Evolutionary conservation across 2,888 invertebrate species (phyloP), one percentile per base, ranked within the genome.

Genomic region (Lottia gigantea): DNA sequence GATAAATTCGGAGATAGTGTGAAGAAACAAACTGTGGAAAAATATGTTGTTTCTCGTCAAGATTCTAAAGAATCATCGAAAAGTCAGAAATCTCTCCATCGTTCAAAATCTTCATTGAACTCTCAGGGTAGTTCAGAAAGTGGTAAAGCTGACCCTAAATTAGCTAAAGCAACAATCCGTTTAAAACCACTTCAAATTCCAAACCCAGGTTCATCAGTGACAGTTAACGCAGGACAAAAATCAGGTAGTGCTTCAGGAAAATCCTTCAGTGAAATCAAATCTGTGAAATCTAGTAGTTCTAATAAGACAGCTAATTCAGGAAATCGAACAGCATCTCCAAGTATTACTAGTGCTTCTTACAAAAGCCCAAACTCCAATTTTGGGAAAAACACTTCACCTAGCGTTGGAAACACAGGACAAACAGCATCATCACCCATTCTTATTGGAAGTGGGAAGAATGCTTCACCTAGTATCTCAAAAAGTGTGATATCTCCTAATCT

Each of bases 161-260:
- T 83, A 45, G 78, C 82, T 64, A 81, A 83, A 72, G 83, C 85
- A 45, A 85, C 85, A 19, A 83, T 87, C 40, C 84, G 85, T 70
- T 75, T 85, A 40, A 86, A 87, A 76, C 95, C 93, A 49, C 94
- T 95, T 0, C 91, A 93, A 0, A 92, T 92, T 83, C 93, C 93
- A 90, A 73, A 74, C 49, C 71, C 75, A 14, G 71, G 74, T 45
- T 75, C 78, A n/a, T 71, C 74, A 7, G 75, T 77, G 25, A 77
- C 71, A 62, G 70, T 77, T 62, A 73, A 63, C 49, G 62, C 68
- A 23, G 68, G 62, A 19, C 68, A 63, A 55, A 55, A 55, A 55
- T 55, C 55, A 23, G 55, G 19, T 23, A 23, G 55, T 55, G 23
- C 23, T 55, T 23, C 55, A 23, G 55, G 55, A 23, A 55, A 55